Base-by-base conservation (phyloP, 2,888 invertebrate genomes). In the Diarsia rubi region DNA sequence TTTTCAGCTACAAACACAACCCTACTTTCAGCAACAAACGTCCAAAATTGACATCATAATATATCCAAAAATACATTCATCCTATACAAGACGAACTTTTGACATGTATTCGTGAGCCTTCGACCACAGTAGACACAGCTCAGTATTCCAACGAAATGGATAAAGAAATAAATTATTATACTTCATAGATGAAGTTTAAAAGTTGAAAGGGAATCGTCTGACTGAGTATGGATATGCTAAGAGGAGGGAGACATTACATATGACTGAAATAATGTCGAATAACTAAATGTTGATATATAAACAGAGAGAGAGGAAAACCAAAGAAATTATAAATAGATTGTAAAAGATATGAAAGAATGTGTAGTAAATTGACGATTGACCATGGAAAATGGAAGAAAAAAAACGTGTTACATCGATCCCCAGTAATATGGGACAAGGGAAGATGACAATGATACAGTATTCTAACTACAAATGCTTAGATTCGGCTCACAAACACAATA, bases 51-150 rank as follows among this genome's bases (percentile, higher is more conserved):
- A 82, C 71, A 62, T 73, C 69, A 62, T 66, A 65, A 45, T 47
- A 60, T 45, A 52, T 27, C 60, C 63, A 76, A 71, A 79, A 70
- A 79, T 67, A 67, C 62, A 24, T 42, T n/a, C 9, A 62, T 42
- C 42, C 42, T 60, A 68, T 12, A 44, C 59, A 59, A 47, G 71
- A 82, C 37, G 67, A 83, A 83, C 67, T 79, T 82, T 73, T 79
- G 80, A 83, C 82, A 83, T 83, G 82, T 72, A 79, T 79, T 75
- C 37, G 52, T 79, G 82, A 75, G 73, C 52, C 47, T 54, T 60
- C 37, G 82, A 82, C 79, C 42, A 62, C 62, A 62, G 42, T 42
- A 6, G 37, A 37, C 37, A 37, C 37, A 8, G 8, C 0, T 6
- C 62, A 62, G 62, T 62, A 62, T n/a, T 62, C 42, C 62, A 62